Percentiles rank a stretch among this genome's conserved stretches.
Conservation (phyloP, 2,113 vertebrate genomes). For the Plecotus auritus region DNA sequence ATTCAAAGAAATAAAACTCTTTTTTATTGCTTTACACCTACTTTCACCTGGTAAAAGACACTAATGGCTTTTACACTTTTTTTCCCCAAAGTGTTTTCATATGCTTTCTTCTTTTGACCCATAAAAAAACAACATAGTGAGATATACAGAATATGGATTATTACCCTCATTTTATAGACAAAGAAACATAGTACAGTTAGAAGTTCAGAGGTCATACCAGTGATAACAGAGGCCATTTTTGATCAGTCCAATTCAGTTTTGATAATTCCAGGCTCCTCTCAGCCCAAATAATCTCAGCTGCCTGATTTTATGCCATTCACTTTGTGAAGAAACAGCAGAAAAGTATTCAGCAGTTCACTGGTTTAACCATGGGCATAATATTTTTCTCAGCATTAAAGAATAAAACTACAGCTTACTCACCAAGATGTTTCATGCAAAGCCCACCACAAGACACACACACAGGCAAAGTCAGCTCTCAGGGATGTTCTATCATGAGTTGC, state of each 20-base stretch:
- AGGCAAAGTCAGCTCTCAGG: neutral
- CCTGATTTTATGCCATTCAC: neutral
- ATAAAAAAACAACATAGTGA: neutral
- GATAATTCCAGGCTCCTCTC: neutral
- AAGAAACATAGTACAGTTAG: neutral
- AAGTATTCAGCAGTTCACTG: neutral
- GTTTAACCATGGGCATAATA: neutral
- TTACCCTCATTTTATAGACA: neutral
- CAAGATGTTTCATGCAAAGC: slow-evolving; percentile 28
- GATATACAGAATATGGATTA: neutral
- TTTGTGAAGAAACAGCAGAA: neutral
- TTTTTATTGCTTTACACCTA: neutral
- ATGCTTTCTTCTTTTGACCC: neutral
- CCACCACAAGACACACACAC: slow-evolving; percentile 1
- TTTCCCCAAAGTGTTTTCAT: neutral
- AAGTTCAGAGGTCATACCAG: neutral
- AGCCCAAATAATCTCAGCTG: neutral
- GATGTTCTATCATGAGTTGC: neutral
- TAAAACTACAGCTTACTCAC: slow-evolving; percentile 27
- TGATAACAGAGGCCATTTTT: neutral
- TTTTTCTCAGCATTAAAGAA: neutral
- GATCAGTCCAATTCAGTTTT: neutral
- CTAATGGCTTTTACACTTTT: neutral
- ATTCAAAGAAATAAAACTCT: neutral
- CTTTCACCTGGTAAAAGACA: neutral